Evolutionary conservation across 2,113 vertebrate species (phyloP).

Genomic region (Ceyx cyanopectus): DNA sequence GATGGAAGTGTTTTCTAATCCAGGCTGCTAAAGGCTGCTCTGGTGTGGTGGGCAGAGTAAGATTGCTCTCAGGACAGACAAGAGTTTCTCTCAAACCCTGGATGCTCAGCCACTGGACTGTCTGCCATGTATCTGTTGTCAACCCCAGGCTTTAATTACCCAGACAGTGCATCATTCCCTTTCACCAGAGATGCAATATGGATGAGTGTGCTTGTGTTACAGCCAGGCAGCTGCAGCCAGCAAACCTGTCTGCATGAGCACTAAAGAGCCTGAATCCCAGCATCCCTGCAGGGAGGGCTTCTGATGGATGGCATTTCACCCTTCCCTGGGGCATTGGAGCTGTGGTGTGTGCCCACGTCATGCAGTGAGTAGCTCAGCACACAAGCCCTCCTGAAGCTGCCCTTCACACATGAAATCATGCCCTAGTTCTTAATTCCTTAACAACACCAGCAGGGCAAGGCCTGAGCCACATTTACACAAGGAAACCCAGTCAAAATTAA

Average conservation of each 20-base stretch:
- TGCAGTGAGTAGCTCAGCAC: not conserved
- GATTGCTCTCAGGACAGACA: not conserved
- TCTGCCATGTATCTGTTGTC: not conserved
- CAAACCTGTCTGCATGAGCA: not conserved
- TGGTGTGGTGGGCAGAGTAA: not conserved
- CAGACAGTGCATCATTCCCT: constrained; percentile 27
- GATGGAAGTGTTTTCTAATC: not conserved
- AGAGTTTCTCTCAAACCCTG: not conserved
- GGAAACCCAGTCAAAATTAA: not conserved
- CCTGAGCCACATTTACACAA: rapidly evolving
- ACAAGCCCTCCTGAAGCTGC: not conserved
- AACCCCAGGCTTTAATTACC: constrained; percentile 60
- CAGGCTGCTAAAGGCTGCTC: not conserved
- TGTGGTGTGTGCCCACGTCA: rapidly evolving
- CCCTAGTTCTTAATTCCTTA: not conserved
- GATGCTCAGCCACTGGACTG: not conserved
- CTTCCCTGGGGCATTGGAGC: not conserved
- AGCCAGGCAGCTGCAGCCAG: not conserved
- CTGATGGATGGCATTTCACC: not conserved
- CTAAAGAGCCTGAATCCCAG: not conserved
- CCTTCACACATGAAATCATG: not conserved
- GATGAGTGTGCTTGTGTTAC: constrained; percentile 59
- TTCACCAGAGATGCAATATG: constrained; percentile 60
- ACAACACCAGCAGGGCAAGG: not conserved
- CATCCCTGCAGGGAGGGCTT: not conserved